Conservation (phyloP, 1,140 invertebrate species). For the Drosophila nigrodunni region DNA sequence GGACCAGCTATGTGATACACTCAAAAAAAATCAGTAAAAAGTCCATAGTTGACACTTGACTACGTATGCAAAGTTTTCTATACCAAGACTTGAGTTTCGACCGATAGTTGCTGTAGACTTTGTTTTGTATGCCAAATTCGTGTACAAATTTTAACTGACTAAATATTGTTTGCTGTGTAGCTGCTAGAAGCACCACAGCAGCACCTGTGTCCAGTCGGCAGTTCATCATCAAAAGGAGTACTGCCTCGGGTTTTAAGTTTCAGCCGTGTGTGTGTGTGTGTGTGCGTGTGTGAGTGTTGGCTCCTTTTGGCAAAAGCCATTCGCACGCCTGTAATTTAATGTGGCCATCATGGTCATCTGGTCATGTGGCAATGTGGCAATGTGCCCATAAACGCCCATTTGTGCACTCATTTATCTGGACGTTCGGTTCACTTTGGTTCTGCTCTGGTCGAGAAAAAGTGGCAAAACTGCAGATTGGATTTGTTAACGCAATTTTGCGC, state of each 20-base stretch:
- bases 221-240: slow-evolving; percentile 19
- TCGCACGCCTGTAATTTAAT: slow-evolving; percentile 69
- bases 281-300: slow-evolving; percentile 13
- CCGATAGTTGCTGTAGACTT: too few species aligned
- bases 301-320: slow-evolving; percentile 59
- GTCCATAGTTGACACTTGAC: too few species aligned
- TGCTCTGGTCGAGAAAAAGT: background rate
- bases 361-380: slow-evolving; percentile 19
- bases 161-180: background rate
- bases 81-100: too few species aligned
- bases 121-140: too few species aligned
- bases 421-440: too few species aligned
- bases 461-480: slow-evolving; percentile 38
- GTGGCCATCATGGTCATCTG: slow-evolving; percentile 46
- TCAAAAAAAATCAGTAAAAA: too few species aligned
- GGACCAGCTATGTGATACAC: too few species aligned
- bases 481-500: slow-evolving; percentile 51
- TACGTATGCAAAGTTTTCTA: too few species aligned
- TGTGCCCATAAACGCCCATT: slow-evolving; percentile 37
- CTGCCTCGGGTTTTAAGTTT: slow-evolving; percentile 49
- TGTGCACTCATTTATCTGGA: slow-evolving; percentile 33
- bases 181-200: slow-evolving; percentile 7
- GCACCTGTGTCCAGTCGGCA: slow-evolving; percentile 14
- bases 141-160: too few species aligned
- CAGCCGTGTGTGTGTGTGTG: background rate